Base-by-base conservation (phyloP, 2,888 invertebrate genomes). In the Tribolium freemani region DNA sequence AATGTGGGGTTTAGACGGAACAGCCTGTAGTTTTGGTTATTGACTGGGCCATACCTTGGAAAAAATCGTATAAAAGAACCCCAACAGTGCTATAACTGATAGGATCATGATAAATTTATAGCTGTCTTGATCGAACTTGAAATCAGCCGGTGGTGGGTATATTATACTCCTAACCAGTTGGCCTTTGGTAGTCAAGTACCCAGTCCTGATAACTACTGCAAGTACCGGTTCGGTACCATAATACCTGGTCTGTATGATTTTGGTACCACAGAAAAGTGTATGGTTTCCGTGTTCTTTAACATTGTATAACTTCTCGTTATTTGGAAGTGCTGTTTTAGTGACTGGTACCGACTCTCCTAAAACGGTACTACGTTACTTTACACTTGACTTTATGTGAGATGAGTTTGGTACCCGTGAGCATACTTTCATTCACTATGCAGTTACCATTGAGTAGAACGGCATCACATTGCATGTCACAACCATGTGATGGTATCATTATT, bases 121-220 rank as follows among this genome's bases (percentile, higher is more conserved):
- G 0, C 97, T 96, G 85, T 98, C 98, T 53, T 93, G 91, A 84
- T 98, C 96, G 85, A 98, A 98, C 87, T 97, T 96, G 88, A 97
- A 98, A 86, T 97, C 98, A 0, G 97, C 95, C 0, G 98, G 98
- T 44, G 96, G 96, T 0, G 98, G 98, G 86, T 96, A 98, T 80
- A 98, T 88, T 77, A 98, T 98, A 26, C 97, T 96, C 13, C 97
- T 91, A 0, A 98, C 96, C 4, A 98, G 87, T 76, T 85, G 83
- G 0, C 94, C 95, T 85, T 99, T 99, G 72, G 95, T 93, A 0
- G 98, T 98, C 80, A 92, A 91, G 87, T 96, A 98, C 0, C 98
- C 95, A 0, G 96, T 95, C 69, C 95, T 91, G 9, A 95, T 91
- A 0, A 96, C 94, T 38, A 95, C 89, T 0, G 95, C 95, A 69